Conservation (phyloP, 1,140 invertebrate species). For the Portunus trituberculatus region DNA sequence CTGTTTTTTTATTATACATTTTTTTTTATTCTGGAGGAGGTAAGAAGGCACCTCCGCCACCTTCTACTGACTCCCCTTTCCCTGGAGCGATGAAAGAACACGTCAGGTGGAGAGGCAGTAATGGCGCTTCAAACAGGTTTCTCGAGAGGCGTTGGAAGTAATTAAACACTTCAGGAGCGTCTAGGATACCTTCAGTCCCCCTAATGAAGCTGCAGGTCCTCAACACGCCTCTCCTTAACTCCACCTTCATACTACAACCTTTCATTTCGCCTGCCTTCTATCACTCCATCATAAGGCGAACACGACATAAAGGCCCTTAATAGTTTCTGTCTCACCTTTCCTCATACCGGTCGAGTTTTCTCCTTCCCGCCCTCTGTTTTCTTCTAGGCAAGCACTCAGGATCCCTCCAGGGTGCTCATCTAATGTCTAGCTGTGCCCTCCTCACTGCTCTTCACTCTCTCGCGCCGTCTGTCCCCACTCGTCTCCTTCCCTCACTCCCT, state of each 20-base stretch:
- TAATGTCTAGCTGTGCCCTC: no score
- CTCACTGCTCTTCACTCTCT: no score
- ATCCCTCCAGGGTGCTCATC: neutral
- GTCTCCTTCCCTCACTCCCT: neutral
- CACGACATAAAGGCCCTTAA: neutral
- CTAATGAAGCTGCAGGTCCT: neutral
- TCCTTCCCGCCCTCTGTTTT: neutral
- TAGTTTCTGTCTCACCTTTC: neutral
- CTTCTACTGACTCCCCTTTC: neutral
- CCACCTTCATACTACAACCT: neutral
- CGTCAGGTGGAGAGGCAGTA: neutral
- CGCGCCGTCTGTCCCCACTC: no score
- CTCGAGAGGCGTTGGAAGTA: neutral
- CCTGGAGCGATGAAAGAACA: neutral
- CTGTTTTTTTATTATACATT: no score
- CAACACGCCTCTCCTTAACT: neutral
- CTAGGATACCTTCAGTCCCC: neutral
- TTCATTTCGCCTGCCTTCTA: neutral
- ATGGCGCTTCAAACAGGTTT: neutral
- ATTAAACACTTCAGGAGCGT: neutral
- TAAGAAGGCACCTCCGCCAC: neutral
- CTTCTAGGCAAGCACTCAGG: neutral
- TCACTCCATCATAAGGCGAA: neutral
- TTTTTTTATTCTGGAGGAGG: neutral
- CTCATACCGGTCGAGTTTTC: neutral